phyloP scores from a whole-genome alignment of 2,888 invertebrate species.

The Sipunculus nudus region DNA sequence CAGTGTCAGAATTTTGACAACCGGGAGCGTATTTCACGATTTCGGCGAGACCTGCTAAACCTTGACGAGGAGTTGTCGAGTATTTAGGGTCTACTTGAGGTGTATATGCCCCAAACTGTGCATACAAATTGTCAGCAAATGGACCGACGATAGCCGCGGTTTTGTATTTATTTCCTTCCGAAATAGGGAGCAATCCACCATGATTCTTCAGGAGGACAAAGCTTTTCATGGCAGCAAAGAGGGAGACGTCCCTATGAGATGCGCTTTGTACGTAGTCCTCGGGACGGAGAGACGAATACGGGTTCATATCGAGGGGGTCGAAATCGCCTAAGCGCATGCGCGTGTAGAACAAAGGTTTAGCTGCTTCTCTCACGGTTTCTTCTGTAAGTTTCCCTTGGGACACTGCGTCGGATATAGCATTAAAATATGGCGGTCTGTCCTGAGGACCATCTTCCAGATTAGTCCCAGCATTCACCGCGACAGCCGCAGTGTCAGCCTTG shows the following conservation, averaged over 20 bases:
- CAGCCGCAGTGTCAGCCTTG: neutral
- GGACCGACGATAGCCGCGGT: no score
- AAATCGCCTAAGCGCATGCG: constrained; percentile 58
- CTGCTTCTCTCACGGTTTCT: constrained; percentile 13
- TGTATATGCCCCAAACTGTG: constrained; percentile 57
- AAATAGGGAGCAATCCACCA: neutral
- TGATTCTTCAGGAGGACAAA: neutral
- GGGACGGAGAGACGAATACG: neutral
- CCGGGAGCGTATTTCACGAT: neutral
- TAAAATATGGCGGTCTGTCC: constrained; percentile 9
- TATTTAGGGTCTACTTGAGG: constrained; percentile 20
- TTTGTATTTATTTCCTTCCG: no score
- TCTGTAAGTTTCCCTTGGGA: neutral
- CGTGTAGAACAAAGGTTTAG: constrained; percentile 52
- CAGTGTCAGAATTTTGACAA: neutral
- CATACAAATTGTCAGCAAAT: constrained; percentile 53
- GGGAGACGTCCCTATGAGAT: neutral
- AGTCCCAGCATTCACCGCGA: constrained; percentile 1
- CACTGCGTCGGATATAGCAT: constrained; percentile 31
- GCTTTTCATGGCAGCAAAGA: neutral
- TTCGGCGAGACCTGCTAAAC: neutral
- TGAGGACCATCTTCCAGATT: neutral
- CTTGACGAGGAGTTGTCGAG: neutral
- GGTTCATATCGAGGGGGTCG: constrained; percentile 43
- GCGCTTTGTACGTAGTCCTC: neutral